phyloP scores from a whole-genome alignment of 2,113 vertebrate species.

The Ctenomys sociabilis region DNA sequence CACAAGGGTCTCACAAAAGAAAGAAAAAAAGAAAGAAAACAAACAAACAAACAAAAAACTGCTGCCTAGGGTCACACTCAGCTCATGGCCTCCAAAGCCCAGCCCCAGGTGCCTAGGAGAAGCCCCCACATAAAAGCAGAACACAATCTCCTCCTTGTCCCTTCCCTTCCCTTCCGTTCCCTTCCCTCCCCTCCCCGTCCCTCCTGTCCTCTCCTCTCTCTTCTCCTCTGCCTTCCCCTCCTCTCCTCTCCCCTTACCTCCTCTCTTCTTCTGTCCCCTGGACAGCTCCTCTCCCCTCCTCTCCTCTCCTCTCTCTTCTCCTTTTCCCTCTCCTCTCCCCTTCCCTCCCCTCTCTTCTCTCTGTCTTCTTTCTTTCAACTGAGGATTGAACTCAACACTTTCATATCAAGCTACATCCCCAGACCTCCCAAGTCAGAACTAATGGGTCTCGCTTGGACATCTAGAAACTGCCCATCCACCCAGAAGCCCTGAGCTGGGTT shows the following conservation, averaged over 20 bases:
- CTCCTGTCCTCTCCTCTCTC: no score
- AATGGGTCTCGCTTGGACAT: not conserved
- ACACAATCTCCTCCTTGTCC: no score
- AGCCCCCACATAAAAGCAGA: not conserved
- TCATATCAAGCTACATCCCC: not conserved
- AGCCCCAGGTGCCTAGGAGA: not conserved
- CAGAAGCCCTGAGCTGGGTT: not conserved
- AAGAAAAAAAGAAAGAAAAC: no score
- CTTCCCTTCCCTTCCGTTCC: accelerated
- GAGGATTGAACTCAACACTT: not conserved
- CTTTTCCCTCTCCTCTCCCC: not conserved
- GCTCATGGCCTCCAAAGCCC: no score
- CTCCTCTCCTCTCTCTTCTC: not conserved
- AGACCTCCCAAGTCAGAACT: not conserved
- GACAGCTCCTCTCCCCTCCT: no score
- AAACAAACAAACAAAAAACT: no score
- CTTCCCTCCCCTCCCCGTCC: not conserved
- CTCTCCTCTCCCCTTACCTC: not conserved
- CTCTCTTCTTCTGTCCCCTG: no score
- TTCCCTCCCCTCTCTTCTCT: not conserved
- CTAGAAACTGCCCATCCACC: not conserved
- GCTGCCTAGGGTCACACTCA: not conserved
- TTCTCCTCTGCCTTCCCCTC: no score
- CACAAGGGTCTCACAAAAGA: no score
- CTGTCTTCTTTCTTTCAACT: not conserved